phyloP scores from a whole-genome alignment of 2,888 invertebrate genomes.

The Hydraecia micacea region DNA sequence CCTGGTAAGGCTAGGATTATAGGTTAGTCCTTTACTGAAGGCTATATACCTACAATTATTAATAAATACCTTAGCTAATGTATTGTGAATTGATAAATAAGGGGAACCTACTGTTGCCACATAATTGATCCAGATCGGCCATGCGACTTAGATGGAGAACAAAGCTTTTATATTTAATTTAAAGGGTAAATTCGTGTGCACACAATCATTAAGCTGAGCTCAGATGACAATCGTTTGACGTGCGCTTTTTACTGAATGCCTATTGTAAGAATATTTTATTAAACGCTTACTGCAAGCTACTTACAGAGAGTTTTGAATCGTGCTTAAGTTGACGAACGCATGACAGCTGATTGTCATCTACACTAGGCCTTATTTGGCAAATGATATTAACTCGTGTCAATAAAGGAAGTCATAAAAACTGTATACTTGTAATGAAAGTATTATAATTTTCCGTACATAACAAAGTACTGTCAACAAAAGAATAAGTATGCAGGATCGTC shows the following conservation, averaged over 20 bases:
- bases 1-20: neutral
- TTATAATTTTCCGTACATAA: neutral
- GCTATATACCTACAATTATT: conserved; percentile 11
- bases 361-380: neutral
- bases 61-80: conserved; percentile 27
- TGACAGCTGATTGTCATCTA: conserved; percentile 40
- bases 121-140: conserved; percentile 24
- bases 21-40: conserved; percentile 19
- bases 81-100: conserved; percentile 33
- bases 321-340: conserved; percentile 1
- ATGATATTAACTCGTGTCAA: neutral
- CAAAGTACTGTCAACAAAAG: too few species aligned
- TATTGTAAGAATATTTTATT: conserved; percentile 10
- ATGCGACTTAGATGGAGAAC: conserved; percentile 22
- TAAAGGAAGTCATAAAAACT: neutral
- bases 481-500: too few species aligned
- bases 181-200: conserved; percentile 49
- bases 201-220: conserved; percentile 10
- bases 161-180: conserved; percentile 18
- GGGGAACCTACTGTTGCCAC: conserved; percentile 7
- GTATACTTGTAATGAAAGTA: neutral
- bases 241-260: neutral
- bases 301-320: conserved; percentile 30
- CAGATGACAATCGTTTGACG: conserved; percentile 39
- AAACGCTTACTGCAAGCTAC: neutral